Evolutionary conservation across 2,797 vertebrate genomes (phyloP), one percentile per base, ranked within the genome.

Genomic region (Darevskia mixta): DNA sequence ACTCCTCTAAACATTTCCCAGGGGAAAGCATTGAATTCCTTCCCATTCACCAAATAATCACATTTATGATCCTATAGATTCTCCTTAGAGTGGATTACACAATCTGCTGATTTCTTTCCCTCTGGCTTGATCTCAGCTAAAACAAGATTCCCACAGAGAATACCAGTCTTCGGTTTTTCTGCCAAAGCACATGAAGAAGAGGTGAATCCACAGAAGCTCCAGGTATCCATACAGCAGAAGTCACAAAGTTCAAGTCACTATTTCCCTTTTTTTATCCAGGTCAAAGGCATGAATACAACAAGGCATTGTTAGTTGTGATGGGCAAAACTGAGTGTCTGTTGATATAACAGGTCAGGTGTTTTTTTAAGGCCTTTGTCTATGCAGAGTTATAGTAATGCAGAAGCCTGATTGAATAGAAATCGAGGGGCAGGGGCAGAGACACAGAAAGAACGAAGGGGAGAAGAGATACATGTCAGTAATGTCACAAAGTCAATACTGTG

Each of bases 361-460:
- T 98, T 97, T 94, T 98, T 98, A 99, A 99, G 98, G 98, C 98
- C 98, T 98, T 98, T 98, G 97, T 98, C 97, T 96, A 98, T 97
- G 97, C 96, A 94, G 97, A 97, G 95, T 96, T 96, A 96, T 97
- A 98, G 97, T 95, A 97, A 98, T 96, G 97, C 94, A 96, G 97
- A 98, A 97, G 96, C 97, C 96, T 97, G 97, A 96, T 96, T 92
- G 95, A 94, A 94, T 93, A 92, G 91, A 96, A 97, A 94, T 85
- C 94, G 35, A 20, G 55, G 29, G 93, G 90, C 88, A 94, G 94
- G 93, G 92, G 88, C 81, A 85, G 85, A 95, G 96, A 96, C 95
- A 95, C 88, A 92, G 91, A 94, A 91, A 96, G 87, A 81, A 86
- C 87, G 64, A 88, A 83, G 93, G 89, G 91, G 83, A 87, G 69